These are phyloP conservation scores for Machimus rusticus DNA, from an alignment of 2,888 invertebrate genomes.

Conservation along the genomic window DNA sequence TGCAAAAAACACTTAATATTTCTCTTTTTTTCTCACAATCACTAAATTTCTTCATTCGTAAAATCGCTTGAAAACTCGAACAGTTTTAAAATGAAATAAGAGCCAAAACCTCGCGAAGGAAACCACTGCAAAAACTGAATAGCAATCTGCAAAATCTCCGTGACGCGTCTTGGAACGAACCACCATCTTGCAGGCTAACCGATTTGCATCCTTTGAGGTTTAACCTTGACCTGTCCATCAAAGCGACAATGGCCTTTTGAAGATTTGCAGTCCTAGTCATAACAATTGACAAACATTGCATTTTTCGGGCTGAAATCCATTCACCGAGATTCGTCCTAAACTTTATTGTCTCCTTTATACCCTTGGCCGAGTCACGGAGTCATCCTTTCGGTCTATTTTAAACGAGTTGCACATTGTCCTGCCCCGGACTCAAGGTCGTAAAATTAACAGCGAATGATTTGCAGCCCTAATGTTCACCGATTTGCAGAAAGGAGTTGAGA, in stretches of 20 bases:
- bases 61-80: background rate
- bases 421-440: background rate
- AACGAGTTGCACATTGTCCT: conserved; percentile 15
- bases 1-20: background rate
- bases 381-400: background rate
- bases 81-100: background rate
- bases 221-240: conserved; percentile 20
- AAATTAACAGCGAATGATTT: background rate
- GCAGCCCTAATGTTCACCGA: background rate
- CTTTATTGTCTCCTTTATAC: background rate
- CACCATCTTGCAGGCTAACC: background rate
- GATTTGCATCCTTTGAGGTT: background rate
- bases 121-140: background rate
- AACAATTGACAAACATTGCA: conserved; percentile 16
- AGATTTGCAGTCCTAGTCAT: conserved; percentile 5
- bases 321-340: background rate
- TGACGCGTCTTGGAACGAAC: background rate
- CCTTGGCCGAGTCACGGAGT: background rate
- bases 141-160: background rate
- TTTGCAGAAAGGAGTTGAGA: background rate
- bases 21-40: background rate
- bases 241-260: background rate
- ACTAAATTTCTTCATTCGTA: background rate
- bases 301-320: background rate
- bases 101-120: background rate